Evolutionary conservation across 2,888 invertebrate species (phyloP).

Genomic region (Labia minor): DNA sequence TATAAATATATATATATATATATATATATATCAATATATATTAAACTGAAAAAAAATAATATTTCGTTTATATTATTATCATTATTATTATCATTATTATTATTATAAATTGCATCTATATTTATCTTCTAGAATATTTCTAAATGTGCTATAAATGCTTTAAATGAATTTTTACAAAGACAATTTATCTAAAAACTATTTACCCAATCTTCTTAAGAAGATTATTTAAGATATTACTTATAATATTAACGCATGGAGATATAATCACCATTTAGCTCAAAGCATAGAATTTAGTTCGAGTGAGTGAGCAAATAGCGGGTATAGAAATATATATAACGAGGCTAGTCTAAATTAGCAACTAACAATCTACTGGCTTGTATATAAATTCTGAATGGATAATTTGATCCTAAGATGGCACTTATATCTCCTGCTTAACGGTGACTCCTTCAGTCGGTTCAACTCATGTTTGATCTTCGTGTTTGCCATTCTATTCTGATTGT

Average conservation of each 20-base stretch:
- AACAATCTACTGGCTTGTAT: slow-evolving; percentile 13
- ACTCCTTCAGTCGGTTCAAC: not conserved
- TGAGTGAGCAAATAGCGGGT: slow-evolving; percentile 6
- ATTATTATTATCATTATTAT: not conserved
- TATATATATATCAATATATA: too few relatives aligned
- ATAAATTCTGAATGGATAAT: slow-evolving; percentile 2
- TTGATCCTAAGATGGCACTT: slow-evolving; percentile 2
- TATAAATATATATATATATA: too few relatives aligned
- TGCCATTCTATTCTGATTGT: not conserved
- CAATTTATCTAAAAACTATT: not conserved
- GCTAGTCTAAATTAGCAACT: slow-evolving; percentile 13
- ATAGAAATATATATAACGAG: slow-evolving; percentile 8
- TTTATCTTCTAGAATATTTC: slow-evolving; percentile 13
- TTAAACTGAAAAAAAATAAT: not conserved
- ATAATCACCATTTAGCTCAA: slow-evolving; percentile 13
- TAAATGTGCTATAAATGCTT: slow-evolving; percentile 13
- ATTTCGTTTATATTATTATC: slow-evolving; percentile 1
- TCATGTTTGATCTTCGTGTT: slow-evolving; percentile 4
- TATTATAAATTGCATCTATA: not conserved
- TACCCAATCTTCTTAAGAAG: not conserved
- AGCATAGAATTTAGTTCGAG: slow-evolving; percentile 13
- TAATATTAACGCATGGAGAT: slow-evolving; percentile 5
- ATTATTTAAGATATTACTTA: not conserved
- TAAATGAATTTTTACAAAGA: slow-evolving; percentile 7
- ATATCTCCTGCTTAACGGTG: slow-evolving; percentile 13